Percentiles rank a stretch among this genome's conserved stretches.
These are phyloP conservation scores for Hyperoplus lanceolatus DNA, from an alignment of 2,797 vertebrate species.

Conservation along the genomic window DNA sequence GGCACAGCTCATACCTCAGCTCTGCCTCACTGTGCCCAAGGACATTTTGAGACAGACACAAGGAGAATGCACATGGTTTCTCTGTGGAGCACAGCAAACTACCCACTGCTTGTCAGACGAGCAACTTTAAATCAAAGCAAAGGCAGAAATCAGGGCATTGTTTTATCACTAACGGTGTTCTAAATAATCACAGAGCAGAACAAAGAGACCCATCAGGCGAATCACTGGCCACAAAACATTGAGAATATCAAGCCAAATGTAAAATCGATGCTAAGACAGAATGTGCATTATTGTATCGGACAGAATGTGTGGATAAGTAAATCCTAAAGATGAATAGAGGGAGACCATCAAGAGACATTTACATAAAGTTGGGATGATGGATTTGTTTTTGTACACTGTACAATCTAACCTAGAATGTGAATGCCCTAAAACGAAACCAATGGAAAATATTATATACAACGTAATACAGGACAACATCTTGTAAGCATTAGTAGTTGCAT, in stretches of 20 bases:
- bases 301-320: neutral
- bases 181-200: constrained; percentile 28
- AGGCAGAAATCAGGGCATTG: constrained; percentile 19
- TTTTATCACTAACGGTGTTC: constrained; percentile 35
- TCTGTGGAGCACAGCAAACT: constrained; percentile 40
- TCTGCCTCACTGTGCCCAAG: constrained; percentile 73
- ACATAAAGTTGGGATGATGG: neutral
- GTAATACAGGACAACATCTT: no score
- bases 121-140: constrained; percentile 35
- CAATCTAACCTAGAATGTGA: neutral
- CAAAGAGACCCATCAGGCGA: constrained; percentile 15
- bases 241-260: constrained; percentile 5
- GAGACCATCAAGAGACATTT: neutral
- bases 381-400: neutral
- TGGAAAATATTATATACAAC: constrained; percentile 6
- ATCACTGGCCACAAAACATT: neutral
- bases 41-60: constrained; percentile 72
- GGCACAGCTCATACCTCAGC: constrained; percentile 59
- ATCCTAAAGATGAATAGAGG: neutral
- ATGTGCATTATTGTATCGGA: neutral
- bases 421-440: neutral
- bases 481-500: no score
- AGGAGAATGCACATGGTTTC: constrained; percentile 35
- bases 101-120: constrained; percentile 15
- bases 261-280: neutral